Base-by-base conservation (phyloP, 2,113 vertebrate genomes). In the Psephotus haematonotus region DNA sequence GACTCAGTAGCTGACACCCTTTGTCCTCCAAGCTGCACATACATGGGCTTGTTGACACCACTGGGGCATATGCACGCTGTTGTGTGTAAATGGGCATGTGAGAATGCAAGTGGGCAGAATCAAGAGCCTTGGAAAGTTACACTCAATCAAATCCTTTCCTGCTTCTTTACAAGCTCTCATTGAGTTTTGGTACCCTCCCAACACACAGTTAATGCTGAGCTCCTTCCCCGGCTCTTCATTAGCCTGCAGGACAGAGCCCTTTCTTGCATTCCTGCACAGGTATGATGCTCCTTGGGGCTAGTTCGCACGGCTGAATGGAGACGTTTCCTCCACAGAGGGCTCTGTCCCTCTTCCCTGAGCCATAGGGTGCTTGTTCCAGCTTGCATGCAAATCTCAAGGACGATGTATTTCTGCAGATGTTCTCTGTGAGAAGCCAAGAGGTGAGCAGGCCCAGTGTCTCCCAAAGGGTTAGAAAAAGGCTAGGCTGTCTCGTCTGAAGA, bases 341-440 rank as follows among this genome's bases (percentile, higher is more conserved):
- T 65, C 59, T 68, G 83, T 78, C 80, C 76, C 76, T 91, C 41
- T 92, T 53, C 65, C 63, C 50, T 81, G 60, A 91, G 5, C 37
- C 50, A 60, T 7, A 5, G 41, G 17, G 11, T 71, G 33, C 88
- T 84, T 96, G 95, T 89, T 76, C 46, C 64, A 82, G 65, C 96
- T 84, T 92, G 95, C 80, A 63, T 6, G n/a, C 41, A 78, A 29
- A 37, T 71, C 83, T 64, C 72, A 75, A 82, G 82, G 22, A 74
- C 67, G 89, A 59, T 88, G 44, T 8, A 43, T 55, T 91, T 50
- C 88, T 95, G 94, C 91, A 94, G 76, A 67, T 83, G 68, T 44
- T 92, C 65, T 28, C 63, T 63, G 60, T n/a, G 76, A 63, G 57
- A 17, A 92, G 77, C 10, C 0, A 3, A 64, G 67, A 59, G 55